Percentiles rank a stretch among this genome's conserved stretches.
Conservation (phyloP, 2,113 vertebrate species). For the Hassar affinis region DNA sequence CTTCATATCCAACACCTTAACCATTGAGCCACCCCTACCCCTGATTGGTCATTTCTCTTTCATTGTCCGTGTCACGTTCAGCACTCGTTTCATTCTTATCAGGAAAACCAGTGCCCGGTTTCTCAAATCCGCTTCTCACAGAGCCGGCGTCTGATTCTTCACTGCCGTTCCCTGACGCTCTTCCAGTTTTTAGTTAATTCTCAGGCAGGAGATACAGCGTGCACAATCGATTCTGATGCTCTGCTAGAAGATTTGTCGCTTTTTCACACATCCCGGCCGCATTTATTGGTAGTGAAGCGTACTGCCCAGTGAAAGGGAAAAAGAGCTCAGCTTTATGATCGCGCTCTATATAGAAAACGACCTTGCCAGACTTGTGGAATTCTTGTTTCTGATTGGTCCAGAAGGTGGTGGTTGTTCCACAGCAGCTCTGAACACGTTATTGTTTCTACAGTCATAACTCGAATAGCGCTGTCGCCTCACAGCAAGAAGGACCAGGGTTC, state of each 20-base stretch:
- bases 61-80: background rate
- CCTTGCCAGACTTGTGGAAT: no score
- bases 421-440: background rate
- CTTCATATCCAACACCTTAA: no score
- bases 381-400: background rate
- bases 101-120: background rate
- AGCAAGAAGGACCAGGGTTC: no score
- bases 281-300: slow-evolving; percentile 31
- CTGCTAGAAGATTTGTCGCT: slow-evolving; percentile 27
- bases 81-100: slow-evolving; percentile 39
- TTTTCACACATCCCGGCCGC: slow-evolving; percentile 52
- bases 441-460: background rate
- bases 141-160: background rate
- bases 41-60: background rate
- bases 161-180: background rate
- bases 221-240: slow-evolving; percentile 50
- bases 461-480: no score
- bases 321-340: background rate
- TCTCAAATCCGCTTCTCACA: slow-evolving; percentile 1
- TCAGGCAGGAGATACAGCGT: slow-evolving; percentile 31
- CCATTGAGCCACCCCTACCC: no score
- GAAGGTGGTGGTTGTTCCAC: background rate
- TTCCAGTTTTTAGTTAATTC: slow-evolving; percentile 43
- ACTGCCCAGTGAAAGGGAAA: slow-evolving; percentile 17
- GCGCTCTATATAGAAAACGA: background rate